These are phyloP conservation scores for Drosophila testacea DNA, from an alignment of 2,888 invertebrate genomes.

Conservation along the genomic window DNA sequence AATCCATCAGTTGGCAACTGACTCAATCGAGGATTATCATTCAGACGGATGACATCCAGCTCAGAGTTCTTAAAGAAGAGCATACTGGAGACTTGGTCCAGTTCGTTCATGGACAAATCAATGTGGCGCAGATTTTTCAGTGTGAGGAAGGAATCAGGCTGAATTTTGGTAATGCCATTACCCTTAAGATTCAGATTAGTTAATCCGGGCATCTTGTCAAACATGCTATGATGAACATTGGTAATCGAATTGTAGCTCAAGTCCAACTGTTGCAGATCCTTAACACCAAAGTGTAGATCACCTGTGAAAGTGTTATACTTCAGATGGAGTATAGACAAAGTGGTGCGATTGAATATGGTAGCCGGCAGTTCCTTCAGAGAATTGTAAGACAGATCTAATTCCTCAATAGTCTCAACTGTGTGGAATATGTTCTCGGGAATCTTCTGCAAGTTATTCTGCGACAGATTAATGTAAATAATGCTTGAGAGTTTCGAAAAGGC, in stretches of 20 bases:
- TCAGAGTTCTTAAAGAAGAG: slow-evolving; percentile 90
- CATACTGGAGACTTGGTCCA: slow-evolving; percentile 89
- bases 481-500: slow-evolving; percentile 89
- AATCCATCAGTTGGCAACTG: slow-evolving; percentile 89
- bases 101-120: slow-evolving; percentile 90
- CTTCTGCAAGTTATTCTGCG: slow-evolving; percentile 88
- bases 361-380: slow-evolving; percentile 88
- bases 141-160: slow-evolving; percentile 89
- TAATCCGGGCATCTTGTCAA: slow-evolving; percentile 88
- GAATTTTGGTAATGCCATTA: slow-evolving; percentile 89
- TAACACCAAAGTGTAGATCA: slow-evolving; percentile 88
- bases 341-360: slow-evolving; percentile 89
- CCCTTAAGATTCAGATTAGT: slow-evolving; percentile 89
- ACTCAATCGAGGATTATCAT: slow-evolving; percentile 89
- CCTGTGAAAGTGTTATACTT: slow-evolving; percentile 89
- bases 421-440: slow-evolving; percentile 86
- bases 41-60: slow-evolving; percentile 89
- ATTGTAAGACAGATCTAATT: slow-evolving; percentile 91
- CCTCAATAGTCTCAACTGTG: slow-evolving; percentile 88
- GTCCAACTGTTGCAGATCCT: slow-evolving; percentile 89
- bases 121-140: slow-evolving; percentile 89
- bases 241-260: slow-evolving; percentile 89
- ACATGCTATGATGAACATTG: slow-evolving; percentile 88
- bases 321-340: slow-evolving; percentile 89
- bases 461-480: slow-evolving; percentile 89